These are phyloP conservation scores for Merodon equestris DNA, from an alignment of 2,888 invertebrate species.

Conservation along the genomic window DNA sequence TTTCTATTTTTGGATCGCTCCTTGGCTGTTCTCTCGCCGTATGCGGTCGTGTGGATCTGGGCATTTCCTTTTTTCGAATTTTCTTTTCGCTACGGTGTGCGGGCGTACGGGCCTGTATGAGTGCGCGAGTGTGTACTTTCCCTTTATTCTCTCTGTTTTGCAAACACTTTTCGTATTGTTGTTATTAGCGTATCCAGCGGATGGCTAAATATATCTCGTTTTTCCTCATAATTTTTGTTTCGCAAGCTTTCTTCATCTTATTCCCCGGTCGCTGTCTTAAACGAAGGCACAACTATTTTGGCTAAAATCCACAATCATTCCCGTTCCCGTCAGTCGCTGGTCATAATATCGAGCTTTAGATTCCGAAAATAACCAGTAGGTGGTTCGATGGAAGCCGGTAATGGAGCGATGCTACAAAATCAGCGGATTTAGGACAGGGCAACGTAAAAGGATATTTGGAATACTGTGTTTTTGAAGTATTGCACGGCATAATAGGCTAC, in stretches of 20 bases:
- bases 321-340: no score
- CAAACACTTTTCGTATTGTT: constrained; percentile 39
- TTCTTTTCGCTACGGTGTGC: no score
- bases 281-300: constrained; percentile 23
- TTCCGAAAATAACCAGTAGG: no score
- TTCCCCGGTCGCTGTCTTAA: constrained; percentile 1
- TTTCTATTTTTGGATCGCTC: constrained; percentile 60
- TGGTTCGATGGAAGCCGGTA: no score
- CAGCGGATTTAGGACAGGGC: no score
- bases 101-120: neutral
- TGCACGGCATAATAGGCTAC: no score
- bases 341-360: no score
- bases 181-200: constrained; percentile 33
- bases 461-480: no score
- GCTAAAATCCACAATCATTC: neutral
- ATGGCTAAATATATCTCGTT: constrained; percentile 47
- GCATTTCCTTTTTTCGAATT: neutral
- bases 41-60: constrained; percentile 46
- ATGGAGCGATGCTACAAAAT: no score
- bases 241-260: constrained; percentile 7
- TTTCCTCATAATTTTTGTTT: constrained; percentile 29
- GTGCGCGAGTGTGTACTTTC: constrained; percentile 43
- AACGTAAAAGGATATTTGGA: no score
- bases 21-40: constrained; percentile 35
- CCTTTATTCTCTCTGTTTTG: constrained; percentile 60